Conservation (phyloP, 2,888 invertebrate genomes). For the Oxycera nigricornis region DNA sequence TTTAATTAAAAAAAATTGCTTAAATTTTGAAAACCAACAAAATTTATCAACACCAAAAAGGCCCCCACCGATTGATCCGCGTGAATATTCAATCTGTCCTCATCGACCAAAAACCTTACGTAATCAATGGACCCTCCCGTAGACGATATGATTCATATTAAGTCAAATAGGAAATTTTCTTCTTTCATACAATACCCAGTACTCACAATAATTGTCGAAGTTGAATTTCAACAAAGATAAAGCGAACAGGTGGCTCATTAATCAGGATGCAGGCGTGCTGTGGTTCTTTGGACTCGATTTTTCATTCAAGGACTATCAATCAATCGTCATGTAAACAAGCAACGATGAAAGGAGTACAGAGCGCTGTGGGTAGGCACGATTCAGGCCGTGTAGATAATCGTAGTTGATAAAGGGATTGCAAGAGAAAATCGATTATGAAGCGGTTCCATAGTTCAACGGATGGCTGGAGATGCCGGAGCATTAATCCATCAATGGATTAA, state of each 20-base stretch:
- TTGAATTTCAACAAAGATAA: constrained; percentile 28
- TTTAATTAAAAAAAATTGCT: too few relatives aligned
- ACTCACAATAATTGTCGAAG: neutral
- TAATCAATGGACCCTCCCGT: too few relatives aligned
- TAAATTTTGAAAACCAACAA: too few relatives aligned
- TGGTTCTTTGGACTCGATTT: neutral
- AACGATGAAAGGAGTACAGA: constrained; percentile 26
- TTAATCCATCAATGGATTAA: constrained; percentile 22
- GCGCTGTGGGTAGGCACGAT: neutral
- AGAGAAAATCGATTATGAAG: constrained; percentile 9
- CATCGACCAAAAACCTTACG: too few relatives aligned
- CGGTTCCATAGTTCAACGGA: neutral
- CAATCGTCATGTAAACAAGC: constrained; percentile 32
- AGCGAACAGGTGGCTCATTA: constrained; percentile 35
- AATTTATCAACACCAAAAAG: too few relatives aligned
- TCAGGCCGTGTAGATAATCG: constrained; percentile 12
- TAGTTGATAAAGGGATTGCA: neutral
- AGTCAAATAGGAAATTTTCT: too few relatives aligned
- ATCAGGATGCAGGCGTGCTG: constrained; percentile 17
- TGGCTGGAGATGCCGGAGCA: neutral
- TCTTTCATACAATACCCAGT: too few relatives aligned
- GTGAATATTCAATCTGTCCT: too few relatives aligned
- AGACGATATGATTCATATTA: too few relatives aligned
- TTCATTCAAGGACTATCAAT: constrained; percentile 26
- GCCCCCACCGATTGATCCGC: too few relatives aligned